phyloP scores from a whole-genome alignment of 2,888 invertebrate genomes.

The Limnephilus auricula region DNA sequence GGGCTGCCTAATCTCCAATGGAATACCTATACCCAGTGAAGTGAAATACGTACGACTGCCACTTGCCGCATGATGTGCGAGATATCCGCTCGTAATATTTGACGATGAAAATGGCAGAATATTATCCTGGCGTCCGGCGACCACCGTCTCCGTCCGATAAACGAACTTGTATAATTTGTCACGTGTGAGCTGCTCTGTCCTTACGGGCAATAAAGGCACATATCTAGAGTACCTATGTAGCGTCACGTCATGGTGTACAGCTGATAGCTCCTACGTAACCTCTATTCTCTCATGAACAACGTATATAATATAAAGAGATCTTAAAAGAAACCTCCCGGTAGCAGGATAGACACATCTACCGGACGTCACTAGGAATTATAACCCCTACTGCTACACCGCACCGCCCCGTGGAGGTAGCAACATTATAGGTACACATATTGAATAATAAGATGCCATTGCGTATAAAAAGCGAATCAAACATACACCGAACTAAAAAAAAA shows the following conservation, averaged over 20 bases:
- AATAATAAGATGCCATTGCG: too few relatives aligned
- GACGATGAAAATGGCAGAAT: slow-evolving; percentile 20
- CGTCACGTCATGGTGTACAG: neutral
- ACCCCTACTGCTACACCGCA: too few relatives aligned
- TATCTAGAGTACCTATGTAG: neutral
- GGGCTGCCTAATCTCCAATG: neutral
- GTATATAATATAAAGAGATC: neutral
- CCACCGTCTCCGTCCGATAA: neutral
- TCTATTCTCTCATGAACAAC: neutral
- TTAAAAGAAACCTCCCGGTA: too few relatives aligned
- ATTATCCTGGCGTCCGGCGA: neutral
- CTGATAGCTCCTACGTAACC: neutral
- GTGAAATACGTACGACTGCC: neutral
- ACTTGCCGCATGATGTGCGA: neutral
- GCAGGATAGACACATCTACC: too few relatives aligned
- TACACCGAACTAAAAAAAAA: too few relatives aligned
- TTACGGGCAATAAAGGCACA: neutral
- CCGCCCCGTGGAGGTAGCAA: too few relatives aligned
- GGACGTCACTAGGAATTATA: too few relatives aligned
- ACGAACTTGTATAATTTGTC: neutral
- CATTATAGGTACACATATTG: too few relatives aligned
- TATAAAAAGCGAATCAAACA: too few relatives aligned
- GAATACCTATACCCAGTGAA: neutral
- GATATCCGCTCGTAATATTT: neutral
- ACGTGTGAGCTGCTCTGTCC: slow-evolving; percentile 3